Percentiles rank a stretch among this genome's conserved stretches.
Conservation (phyloP, 2,113 vertebrate genomes). For the Semicossyphus pulcher region DNA sequence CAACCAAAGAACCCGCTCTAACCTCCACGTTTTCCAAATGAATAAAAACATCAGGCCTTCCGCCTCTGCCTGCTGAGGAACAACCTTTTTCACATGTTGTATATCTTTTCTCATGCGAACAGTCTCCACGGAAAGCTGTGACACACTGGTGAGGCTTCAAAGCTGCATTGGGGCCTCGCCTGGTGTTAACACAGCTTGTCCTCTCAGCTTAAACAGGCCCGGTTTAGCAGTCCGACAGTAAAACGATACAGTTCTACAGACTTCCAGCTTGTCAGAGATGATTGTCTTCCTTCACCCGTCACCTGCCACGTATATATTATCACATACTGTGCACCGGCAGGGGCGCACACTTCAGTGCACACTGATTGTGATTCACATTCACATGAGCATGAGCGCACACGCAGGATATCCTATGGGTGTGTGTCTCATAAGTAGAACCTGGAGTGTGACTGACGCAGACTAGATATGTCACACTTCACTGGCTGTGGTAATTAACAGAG, state of each 20-base stretch:
- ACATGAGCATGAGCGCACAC: background rate
- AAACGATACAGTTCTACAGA: background rate
- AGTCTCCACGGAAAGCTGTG: too few relatives aligned
- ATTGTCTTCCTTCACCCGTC: background rate
- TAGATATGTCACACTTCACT: conserved; percentile 36
- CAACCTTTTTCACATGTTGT: too few relatives aligned
- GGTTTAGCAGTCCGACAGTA: conserved; percentile 2
- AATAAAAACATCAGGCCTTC: too few relatives aligned
- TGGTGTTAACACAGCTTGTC: background rate
- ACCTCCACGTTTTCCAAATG: too few relatives aligned
- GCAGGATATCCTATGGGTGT: conserved; percentile 7
- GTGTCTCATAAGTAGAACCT: conserved; percentile 7
- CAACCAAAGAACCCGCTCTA: too few relatives aligned
- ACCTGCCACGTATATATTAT: background rate
- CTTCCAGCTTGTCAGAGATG: background rate
- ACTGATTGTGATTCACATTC: conserved; percentile 7
- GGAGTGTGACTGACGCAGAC: background rate
- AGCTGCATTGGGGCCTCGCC: background rate
- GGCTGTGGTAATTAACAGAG: conserved; percentile 52
- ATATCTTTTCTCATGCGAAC: too few relatives aligned
- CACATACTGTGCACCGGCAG: background rate
- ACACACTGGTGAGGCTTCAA: too few relatives aligned
- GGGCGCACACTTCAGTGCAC: conserved; percentile 3
- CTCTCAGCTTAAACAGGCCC: background rate
- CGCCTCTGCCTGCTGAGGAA: too few relatives aligned